These are phyloP conservation scores for Hylaeus anthracinus DNA, from an alignment of 1,140 invertebrate genomes.

Conservation along the genomic window DNA sequence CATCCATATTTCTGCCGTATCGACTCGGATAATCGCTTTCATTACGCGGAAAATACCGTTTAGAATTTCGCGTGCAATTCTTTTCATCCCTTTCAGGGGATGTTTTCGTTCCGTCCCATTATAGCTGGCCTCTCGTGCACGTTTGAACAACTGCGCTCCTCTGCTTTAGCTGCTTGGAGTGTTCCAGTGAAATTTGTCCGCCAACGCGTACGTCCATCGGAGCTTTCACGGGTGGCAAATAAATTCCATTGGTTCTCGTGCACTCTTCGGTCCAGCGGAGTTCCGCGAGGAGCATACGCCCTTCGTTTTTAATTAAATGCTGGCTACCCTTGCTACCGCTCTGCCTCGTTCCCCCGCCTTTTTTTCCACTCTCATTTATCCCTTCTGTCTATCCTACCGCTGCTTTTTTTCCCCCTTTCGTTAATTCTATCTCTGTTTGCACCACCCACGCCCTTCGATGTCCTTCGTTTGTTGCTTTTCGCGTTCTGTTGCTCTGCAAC, in stretches of 20 bases:
- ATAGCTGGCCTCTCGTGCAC: background rate
- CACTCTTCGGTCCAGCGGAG: slow-evolving; percentile 21
- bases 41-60: background rate
- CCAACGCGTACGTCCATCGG: slow-evolving; percentile 36
- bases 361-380: slow-evolving; percentile 34
- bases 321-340: slow-evolving; percentile 15
- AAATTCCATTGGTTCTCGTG: slow-evolving; percentile 51
- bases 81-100: background rate
- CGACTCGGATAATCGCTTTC: too few species aligned
- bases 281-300: slow-evolving; percentile 42
- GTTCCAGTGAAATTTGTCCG: slow-evolving; percentile 11
- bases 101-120: background rate
- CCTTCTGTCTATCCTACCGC: background rate
- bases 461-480: background rate
- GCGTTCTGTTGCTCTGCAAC: background rate
- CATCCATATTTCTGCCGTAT: too few species aligned
- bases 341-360: background rate
- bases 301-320: slow-evolving; percentile 68
- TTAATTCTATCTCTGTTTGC: slow-evolving; percentile 20
- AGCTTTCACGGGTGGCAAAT: slow-evolving; percentile 46
- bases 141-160: background rate
- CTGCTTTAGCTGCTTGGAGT: background rate
- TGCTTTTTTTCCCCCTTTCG: slow-evolving; percentile 5
- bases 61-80: background rate
- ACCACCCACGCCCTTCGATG: too few species aligned